These are phyloP conservation scores for Irena cyanogastra DNA, from an alignment of 2,113 vertebrate species.

Conservation along the genomic window DNA sequence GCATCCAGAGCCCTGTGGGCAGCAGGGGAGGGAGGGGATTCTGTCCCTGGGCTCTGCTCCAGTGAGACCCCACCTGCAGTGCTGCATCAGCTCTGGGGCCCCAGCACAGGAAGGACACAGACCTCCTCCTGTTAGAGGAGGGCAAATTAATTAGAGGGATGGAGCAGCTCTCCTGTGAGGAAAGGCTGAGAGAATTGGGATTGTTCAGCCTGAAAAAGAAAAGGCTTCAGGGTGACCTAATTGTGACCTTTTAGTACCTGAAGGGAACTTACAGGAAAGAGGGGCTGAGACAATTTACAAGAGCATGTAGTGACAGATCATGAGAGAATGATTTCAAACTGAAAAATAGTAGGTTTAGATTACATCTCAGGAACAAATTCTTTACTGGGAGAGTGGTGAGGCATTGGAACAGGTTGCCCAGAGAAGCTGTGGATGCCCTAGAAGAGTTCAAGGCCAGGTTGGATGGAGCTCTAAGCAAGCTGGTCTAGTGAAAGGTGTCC, in stretches of 20 bases:
- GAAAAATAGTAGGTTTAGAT: neutral
- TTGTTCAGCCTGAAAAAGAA: neutral
- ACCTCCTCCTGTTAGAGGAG: neutral
- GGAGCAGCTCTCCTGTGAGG: neutral
- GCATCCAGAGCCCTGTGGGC: neutral
- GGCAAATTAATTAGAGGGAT: neutral
- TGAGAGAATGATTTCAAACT: neutral
- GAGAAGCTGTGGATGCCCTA: neutral
- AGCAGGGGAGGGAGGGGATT: neutral
- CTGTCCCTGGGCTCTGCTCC: neutral
- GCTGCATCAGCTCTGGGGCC: neutral
- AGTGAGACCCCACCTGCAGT: neutral
- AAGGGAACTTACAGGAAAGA: neutral
- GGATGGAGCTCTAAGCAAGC: neutral
- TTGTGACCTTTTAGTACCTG: neutral
- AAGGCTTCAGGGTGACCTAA: neutral
- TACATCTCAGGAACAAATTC: neutral
- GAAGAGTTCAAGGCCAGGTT: neutral
- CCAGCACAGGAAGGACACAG: neutral
- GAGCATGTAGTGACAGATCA: neutral
- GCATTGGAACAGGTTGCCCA: neutral
- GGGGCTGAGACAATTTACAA: neutral
- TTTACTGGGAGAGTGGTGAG: neutral
- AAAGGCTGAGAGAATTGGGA: neutral
- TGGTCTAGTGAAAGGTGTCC: neutral